Evolutionary conservation across 1,140 invertebrate genomes (phyloP).

Genomic region (Orchestia grillus): DNA sequence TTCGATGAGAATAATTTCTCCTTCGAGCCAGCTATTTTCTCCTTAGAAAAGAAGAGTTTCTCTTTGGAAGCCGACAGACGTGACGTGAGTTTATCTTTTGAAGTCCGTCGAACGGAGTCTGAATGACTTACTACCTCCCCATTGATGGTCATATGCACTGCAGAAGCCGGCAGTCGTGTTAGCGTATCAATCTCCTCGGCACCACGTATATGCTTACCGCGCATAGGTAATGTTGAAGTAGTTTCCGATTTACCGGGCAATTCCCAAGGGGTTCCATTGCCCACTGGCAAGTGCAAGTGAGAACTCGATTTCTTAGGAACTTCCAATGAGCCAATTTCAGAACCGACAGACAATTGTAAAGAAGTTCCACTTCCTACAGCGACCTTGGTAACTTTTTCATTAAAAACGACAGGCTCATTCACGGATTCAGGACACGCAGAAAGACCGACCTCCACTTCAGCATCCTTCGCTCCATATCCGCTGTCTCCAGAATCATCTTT

Average conservation of each 20-base stretch:
- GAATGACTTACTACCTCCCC: background rate
- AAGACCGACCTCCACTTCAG: background rate
- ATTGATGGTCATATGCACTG: constrained; percentile 19
- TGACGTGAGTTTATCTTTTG: constrained; percentile 20
- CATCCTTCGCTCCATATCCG: background rate
- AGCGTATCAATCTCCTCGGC: background rate
- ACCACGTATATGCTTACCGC: background rate
- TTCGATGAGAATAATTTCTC: background rate
- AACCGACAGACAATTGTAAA: background rate
- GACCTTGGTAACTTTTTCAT: background rate
- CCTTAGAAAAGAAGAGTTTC: constrained; percentile 11
- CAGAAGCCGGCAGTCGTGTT: background rate
- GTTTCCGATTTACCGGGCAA: background rate
- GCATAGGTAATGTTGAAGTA: background rate
- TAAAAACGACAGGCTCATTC: background rate
- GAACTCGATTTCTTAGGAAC: background rate
- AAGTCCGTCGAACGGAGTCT: background rate
- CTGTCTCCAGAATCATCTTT: constrained; percentile 39
- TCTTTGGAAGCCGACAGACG: constrained; percentile 13
- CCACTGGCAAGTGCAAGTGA: background rate
- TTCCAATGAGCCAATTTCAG: background rate
- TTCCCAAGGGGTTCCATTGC: background rate
- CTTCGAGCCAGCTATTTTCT: background rate
- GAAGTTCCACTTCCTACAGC: background rate
- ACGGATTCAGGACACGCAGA: background rate